Percentiles rank a stretch among this genome's conserved stretches.
phyloP scores from a whole-genome alignment of 2,888 invertebrate genomes.

The Linnaemya vulpina region DNA sequence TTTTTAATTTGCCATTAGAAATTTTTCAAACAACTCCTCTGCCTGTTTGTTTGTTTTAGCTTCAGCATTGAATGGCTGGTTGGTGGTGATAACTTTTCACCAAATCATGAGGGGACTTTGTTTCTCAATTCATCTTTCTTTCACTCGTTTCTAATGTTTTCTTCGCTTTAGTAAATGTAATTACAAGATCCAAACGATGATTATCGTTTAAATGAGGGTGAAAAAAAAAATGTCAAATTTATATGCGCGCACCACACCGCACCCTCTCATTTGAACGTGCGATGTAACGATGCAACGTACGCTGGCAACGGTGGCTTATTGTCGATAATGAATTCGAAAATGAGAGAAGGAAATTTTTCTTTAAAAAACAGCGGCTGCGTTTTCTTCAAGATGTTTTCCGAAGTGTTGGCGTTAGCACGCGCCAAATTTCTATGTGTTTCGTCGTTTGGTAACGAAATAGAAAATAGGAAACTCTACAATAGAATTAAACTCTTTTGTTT shows the following conservation, averaged over 20 bases:
- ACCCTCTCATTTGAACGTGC: conserved; percentile 46
- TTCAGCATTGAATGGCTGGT: conserved; percentile 10
- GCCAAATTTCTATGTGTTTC: conserved; percentile 59
- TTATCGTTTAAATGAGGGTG: conserved; percentile 66
- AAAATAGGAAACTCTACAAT: conserved; percentile 24
- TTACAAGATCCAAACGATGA: conserved; percentile 57
- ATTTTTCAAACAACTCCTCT: conserved; percentile 35
- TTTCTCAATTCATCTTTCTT: conserved; percentile 30
- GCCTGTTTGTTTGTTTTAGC: neutral
- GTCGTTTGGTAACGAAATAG: conserved; percentile 14
- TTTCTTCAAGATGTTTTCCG: conserved; percentile 58
- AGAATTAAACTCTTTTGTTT: conserved; percentile 39
- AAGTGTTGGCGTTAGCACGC: conserved; percentile 69
- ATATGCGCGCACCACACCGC: conserved; percentile 31
- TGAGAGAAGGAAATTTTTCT: conserved; percentile 5
- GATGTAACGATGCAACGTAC: conserved; percentile 2
- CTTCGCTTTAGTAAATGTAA: conserved; percentile 28
- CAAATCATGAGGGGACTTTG: conserved; percentile 60
- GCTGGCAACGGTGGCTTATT: conserved; percentile 23
- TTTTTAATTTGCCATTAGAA: conserved; percentile 27
- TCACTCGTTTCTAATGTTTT: conserved; percentile 15
- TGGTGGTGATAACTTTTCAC: conserved; percentile 43
- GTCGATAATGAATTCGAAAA: conserved; percentile 40
- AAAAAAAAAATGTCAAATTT: conserved; percentile 62
- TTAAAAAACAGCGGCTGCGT: conserved; percentile 53